phyloP scores from a whole-genome alignment of 2,797 vertebrate genomes.

The Balearica regulorum region DNA sequence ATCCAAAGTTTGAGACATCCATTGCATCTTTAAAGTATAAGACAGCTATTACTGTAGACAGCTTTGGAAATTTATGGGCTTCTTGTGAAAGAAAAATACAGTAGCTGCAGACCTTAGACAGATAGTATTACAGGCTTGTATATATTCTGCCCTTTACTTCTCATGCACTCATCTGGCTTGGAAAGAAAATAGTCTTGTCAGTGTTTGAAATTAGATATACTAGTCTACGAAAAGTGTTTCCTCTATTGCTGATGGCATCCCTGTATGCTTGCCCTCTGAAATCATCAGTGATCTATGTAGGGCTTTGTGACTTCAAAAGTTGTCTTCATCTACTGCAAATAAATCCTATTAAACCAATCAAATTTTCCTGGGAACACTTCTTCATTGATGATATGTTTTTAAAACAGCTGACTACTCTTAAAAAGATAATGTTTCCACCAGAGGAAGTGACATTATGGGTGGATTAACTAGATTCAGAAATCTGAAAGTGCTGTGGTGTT shows the following conservation, averaged over 20 bases:
- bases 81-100: slow-evolving; percentile 43
- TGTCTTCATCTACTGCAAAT: slow-evolving; percentile 7
- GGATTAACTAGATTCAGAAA: not conserved
- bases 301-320: slow-evolving; percentile 16
- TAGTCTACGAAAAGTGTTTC: slow-evolving; percentile 31
- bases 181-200: slow-evolving; percentile 45
- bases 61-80: slow-evolving; percentile 47
- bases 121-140: slow-evolving; percentile 4
- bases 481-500: not conserved
- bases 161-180: not conserved
- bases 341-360: not conserved
- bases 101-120: slow-evolving; percentile 15
- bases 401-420: not conserved
- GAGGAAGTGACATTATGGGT: not conserved
- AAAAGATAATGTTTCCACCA: not conserved
- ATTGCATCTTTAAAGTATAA: slow-evolving; percentile 36
- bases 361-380: not conserved
- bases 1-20: slow-evolving; percentile 34
- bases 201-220: slow-evolving; percentile 44
- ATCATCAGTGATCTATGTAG: slow-evolving; percentile 7
- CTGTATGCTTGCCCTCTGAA: not conserved
- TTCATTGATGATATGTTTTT: slow-evolving; percentile 12
- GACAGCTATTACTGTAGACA: slow-evolving; percentile 25
- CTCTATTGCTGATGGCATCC: not conserved
- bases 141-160: slow-evolving; percentile 9